Evolutionary conservation across 2,797 vertebrate genomes (phyloP).

Genomic region (Amblyopsis hoosieri): DNA sequence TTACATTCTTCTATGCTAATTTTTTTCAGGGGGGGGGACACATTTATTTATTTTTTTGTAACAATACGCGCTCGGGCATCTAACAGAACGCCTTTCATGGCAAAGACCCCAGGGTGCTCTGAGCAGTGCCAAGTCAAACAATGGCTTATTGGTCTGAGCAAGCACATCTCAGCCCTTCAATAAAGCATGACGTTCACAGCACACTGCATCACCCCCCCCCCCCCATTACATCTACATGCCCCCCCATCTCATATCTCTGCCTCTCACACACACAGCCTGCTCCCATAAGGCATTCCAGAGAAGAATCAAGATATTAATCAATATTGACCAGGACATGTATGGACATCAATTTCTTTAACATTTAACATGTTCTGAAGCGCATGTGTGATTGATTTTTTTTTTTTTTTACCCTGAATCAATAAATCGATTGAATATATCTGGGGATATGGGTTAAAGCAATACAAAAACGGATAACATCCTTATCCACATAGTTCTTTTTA

Average conservation of each 20-base stretch:
- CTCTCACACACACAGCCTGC: conserved; percentile 78
- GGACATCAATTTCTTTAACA: conserved; percentile 28
- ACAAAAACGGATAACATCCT: background rate
- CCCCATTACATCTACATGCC: conserved; percentile 4
- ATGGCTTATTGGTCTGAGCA: conserved; percentile 87
- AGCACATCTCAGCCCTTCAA: conserved; percentile 84
- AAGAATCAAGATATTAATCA: conserved; percentile 91
- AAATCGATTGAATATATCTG: background rate
- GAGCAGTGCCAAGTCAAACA: conserved; percentile 91
- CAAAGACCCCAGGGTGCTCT: conserved; percentile 85
- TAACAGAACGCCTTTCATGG: conserved; percentile 96
- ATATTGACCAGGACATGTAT: conserved; percentile 69
- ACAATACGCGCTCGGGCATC: conserved; percentile 90
- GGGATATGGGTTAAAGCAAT: background rate
- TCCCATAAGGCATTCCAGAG: conserved; percentile 71
- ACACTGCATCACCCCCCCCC: conserved; percentile 77
- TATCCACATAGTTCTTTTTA: no score
- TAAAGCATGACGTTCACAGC: conserved; percentile 81
- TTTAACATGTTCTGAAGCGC: conserved; percentile 4
- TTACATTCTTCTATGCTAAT: conserved; percentile 96
- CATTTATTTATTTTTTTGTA: conserved; percentile 80
- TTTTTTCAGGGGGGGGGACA: conserved; percentile 63
- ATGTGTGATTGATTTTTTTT: background rate
- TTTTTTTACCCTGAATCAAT: background rate
- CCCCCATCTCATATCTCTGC: no score